phyloP scores from a whole-genome alignment of 1,140 invertebrate genomes.

The Macrocentrus cingulum region DNA sequence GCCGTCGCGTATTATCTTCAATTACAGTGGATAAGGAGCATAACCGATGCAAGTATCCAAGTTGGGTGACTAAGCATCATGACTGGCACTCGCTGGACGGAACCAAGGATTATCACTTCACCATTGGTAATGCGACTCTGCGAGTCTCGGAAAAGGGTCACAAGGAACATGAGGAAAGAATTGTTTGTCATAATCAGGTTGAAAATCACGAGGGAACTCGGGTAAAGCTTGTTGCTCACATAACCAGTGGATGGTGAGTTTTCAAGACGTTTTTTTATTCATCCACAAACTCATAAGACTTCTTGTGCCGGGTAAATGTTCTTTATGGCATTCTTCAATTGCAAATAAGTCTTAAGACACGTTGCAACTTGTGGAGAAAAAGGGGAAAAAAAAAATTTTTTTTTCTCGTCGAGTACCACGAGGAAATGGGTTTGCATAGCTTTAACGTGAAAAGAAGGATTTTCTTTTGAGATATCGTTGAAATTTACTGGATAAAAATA shows the following conservation, averaged over 20 bases:
- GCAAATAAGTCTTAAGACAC: no score
- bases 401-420: no score
- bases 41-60: conserved; percentile 61
- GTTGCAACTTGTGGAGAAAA: no score
- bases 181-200: conserved; percentile 54
- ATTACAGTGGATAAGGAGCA: conserved; percentile 53
- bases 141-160: conserved; percentile 42
- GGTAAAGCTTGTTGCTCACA: conserved; percentile 57
- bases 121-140: conserved; percentile 60
- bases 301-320: no score
- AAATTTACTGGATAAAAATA: no score
- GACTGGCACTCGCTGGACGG: conserved; percentile 65
- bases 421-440: no score
- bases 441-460: no score
- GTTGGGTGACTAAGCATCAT: conserved; percentile 62
- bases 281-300: no score
- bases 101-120: conserved; percentile 60
- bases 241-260: conserved; percentile 62
- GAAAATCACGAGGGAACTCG: conserved; percentile 43
- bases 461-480: no score
- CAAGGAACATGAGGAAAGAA: conserved; percentile 56
- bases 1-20: conserved; percentile 6
- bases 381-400: no score
- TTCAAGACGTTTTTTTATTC: conserved; percentile 21
- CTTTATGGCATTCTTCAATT: no score